Conservation (phyloP, 2,888 invertebrate species). For the Oscheius sp. region DNA sequence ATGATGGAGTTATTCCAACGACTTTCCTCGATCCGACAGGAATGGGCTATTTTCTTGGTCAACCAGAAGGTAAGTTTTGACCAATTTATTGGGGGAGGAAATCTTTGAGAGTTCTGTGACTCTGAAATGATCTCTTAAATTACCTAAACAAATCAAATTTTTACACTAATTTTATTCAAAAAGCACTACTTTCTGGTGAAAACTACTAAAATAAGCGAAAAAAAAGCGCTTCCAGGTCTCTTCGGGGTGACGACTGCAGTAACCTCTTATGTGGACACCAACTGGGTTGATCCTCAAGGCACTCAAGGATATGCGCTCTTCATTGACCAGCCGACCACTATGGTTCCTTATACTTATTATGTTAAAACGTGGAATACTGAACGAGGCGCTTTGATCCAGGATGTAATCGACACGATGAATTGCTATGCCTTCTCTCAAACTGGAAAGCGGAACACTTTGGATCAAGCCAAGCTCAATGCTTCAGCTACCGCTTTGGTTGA, state of each 20-base stretch:
- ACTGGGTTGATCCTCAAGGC: slow-evolving; percentile 62
- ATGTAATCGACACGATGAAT: slow-evolving; percentile 37
- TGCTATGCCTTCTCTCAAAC: slow-evolving; percentile 38
- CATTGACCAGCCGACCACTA: slow-evolving; percentile 61
- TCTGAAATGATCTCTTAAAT: no score
- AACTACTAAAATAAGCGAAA: no score
- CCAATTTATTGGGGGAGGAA: no score
- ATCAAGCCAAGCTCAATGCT: slow-evolving; percentile 34
- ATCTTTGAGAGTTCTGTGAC: no score
- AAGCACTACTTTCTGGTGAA: no score
- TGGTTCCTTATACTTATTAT: slow-evolving; percentile 47
- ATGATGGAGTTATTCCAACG: no score
- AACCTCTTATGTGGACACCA: slow-evolving; percentile 55
- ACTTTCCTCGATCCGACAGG: slow-evolving; percentile 30
- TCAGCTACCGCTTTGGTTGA: slow-evolving; percentile 52
- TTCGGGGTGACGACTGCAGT: slow-evolving; percentile 43
- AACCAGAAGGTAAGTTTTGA: slow-evolving; percentile 32
- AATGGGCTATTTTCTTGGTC: slow-evolving; percentile 35
- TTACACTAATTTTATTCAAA: no score
- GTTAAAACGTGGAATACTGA: slow-evolving; percentile 45
- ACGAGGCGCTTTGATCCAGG: slow-evolving; percentile 8
- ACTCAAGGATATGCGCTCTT: slow-evolving; percentile 47
- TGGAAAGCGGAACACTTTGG: slow-evolving; percentile 30
- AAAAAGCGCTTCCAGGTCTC: no score
- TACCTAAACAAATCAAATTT: no score